Evolutionary conservation across 2,888 invertebrate genomes (phyloP).

Genomic region (Ashinkailepas kermadecensis): DNA sequence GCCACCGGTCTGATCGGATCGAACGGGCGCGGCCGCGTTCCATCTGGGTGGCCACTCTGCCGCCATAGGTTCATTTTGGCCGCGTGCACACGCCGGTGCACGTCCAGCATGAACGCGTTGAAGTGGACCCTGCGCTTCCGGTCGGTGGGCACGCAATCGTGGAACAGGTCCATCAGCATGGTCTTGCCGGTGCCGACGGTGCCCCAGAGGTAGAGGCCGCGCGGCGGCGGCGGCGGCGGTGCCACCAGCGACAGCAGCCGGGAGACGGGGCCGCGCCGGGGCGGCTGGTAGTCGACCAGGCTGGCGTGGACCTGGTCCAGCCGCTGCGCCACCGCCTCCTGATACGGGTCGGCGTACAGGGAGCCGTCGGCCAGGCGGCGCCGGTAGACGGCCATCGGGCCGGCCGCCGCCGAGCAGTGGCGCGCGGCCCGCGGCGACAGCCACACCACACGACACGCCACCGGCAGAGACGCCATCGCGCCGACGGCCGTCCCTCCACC

Average conservation of each 20-base stretch:
- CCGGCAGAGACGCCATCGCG: neutral
- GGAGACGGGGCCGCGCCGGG: neutral
- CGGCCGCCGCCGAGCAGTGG: neutral
- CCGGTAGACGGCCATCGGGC: conserved; percentile 3
- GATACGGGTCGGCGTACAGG: conserved; percentile 1
- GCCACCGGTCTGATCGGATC: conserved; percentile 96
- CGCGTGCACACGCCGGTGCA: conserved; percentile 81
- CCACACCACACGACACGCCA: neutral
- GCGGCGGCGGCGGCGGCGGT: conserved; percentile 9
- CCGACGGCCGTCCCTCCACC: neutral
- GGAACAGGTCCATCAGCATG: conserved; percentile 98
- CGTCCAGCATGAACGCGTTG: conserved; percentile 93
- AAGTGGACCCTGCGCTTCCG: conserved; percentile 74
- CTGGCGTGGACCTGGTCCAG: neutral
- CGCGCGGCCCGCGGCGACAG: neutral
- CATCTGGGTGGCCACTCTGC: conserved; percentile 38
- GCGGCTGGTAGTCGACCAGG: neutral
- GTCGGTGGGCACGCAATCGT: conserved; percentile 56
- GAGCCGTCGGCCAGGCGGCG: conserved; percentile 10
- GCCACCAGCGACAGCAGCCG: neutral
- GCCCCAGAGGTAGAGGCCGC: conserved; percentile 34
- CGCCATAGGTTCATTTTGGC: conserved; percentile 57
- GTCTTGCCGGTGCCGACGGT: conserved; percentile 91
- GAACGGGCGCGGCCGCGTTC: conserved; percentile 31
- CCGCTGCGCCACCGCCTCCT: neutral